Base-by-base conservation (phyloP, 2,888 invertebrate species). In the Leucoptera coffeella region DNA sequence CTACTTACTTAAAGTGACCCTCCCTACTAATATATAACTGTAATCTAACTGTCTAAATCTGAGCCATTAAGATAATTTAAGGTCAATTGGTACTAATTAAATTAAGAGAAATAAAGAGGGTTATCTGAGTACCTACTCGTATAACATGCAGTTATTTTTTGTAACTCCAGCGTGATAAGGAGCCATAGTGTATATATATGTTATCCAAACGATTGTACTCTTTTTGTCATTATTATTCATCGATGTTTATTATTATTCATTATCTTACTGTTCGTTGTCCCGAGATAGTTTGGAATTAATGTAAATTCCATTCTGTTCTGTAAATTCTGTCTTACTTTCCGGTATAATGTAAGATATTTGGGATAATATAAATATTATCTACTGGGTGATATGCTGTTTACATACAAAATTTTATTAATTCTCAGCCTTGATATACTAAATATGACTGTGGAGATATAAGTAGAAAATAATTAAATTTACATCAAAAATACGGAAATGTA, bases 91-190 rank as follows among this genome's bases (percentile, higher is more conserved):
- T 11, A 7, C 5, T 11, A 23, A 13, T 23, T 15, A 12, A 26
- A 26, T 13, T 23, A 17, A 17, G 17, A 10, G 11, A 28, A 22
- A 15, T 19, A 9, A 15, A 12, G 45, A 39, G 43, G 42, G 47
- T 47, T 57, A 57, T 61, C 57, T 39, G 42, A 41, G 47, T 47
- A 40, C 39, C 47, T 52, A 52, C 47, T 50, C 58, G 54, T n/a
- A n/a, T n/a, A n/a, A n/a, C n/a, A n/a, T n/a, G n/a, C 58, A 52
- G 57, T 51, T 45, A 45, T 37, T 33, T 36, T 61, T 59, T 64
- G 61, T 40, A 32, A 35, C 31, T 39, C 54, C 62, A 62, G 61
- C 61, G 37, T 46, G 64, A 64, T 64, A 62, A 43, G 38, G 38
- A 32, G 30, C 36, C 37, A 20, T 26, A 15, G 34, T 40, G 39